Percentiles rank a stretch among this genome's conserved stretches.
Conservation (phyloP, 2,113 vertebrate species). For the Limanda limanda region DNA sequence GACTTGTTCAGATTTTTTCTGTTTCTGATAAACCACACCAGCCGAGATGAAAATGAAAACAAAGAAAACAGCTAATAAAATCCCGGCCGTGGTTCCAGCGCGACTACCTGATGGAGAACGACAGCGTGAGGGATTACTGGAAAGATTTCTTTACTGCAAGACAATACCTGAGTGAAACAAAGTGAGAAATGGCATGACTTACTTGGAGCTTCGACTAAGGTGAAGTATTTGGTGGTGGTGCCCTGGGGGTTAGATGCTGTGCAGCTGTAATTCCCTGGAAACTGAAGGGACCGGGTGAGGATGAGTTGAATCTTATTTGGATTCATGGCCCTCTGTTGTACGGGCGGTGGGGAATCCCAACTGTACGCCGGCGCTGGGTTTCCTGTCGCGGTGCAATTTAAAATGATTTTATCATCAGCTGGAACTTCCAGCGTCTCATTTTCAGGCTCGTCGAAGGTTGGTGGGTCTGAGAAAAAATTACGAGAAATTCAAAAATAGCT, state of each 20-base stretch:
- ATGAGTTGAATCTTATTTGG: not conserved
- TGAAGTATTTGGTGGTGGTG: slow-evolving; percentile 55
- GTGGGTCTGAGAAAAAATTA: slow-evolving; percentile 64
- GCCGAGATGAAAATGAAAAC: slow-evolving; percentile 26
- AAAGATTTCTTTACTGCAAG: slow-evolving; percentile 2
- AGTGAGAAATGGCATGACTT: not conserved
- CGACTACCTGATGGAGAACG: slow-evolving; percentile 48
- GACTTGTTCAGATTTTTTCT: slow-evolving; percentile 13
- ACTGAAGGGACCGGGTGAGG: not conserved
- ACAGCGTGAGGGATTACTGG: slow-evolving; percentile 34
- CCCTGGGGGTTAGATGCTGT: slow-evolving; percentile 56
- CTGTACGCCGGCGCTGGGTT: slow-evolving; percentile 66
- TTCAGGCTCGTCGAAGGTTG: slow-evolving; percentile 23
- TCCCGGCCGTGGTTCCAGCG: slow-evolving; percentile 55
- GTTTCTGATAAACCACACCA: slow-evolving; percentile 56
- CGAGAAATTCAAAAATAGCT: not conserved
- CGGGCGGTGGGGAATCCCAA: slow-evolving; percentile 38
- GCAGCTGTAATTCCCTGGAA: slow-evolving; percentile 72
- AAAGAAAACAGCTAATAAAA: slow-evolving; percentile 51
- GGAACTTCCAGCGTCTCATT: slow-evolving; percentile 43
- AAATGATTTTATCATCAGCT: not conserved
- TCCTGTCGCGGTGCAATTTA: slow-evolving; percentile 73
- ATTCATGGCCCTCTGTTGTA: not conserved
- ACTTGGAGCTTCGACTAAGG: slow-evolving; percentile 50
- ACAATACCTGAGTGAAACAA: not conserved